Evolutionary conservation across 1,140 invertebrate species (phyloP).

Genomic region (Laodelphax striatellus): DNA sequence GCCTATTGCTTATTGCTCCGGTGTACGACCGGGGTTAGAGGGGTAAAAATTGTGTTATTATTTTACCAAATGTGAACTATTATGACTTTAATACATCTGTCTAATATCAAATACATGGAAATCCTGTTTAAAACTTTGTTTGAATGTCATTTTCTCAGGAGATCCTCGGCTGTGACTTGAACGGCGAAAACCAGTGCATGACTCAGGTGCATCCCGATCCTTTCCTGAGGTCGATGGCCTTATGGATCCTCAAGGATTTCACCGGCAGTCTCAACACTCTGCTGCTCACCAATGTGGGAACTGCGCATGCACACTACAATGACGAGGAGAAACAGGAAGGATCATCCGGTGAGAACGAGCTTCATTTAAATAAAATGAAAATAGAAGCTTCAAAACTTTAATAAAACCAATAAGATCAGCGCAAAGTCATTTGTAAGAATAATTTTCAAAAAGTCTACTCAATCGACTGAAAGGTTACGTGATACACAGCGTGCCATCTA

Average conservation of each 20-base stretch:
- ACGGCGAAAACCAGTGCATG: conserved; percentile 56
- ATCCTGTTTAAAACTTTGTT: too few species aligned
- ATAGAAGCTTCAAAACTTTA: not conserved
- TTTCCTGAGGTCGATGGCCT: conserved; percentile 92
- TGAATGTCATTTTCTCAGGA: conserved; percentile 23
- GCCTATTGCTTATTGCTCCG: too few species aligned
- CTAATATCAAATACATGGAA: too few species aligned
- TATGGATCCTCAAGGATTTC: conserved; percentile 93
- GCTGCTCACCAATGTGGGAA: conserved; percentile 70
- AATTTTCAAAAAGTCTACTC: too few species aligned
- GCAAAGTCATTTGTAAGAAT: too few species aligned
- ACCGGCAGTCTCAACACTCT: conserved; percentile 80
- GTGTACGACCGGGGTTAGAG: too few species aligned
- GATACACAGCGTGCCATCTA: too few species aligned
- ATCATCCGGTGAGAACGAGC: conserved; percentile 10
- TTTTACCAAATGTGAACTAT: too few species aligned
- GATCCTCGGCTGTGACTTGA: conserved; percentile 45
- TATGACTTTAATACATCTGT: too few species aligned
- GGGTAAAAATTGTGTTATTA: too few species aligned
- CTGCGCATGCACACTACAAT: conserved; percentile 59
- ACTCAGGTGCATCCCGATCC: conserved; percentile 81
- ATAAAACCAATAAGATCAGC: too few species aligned
- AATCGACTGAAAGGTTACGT: too few species aligned
- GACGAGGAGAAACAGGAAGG: conserved; percentile 49
- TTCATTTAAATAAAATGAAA: not conserved